Percentiles rank a stretch among this genome's conserved stretches.
Conservation (phyloP, 2,888 invertebrate species). For the Pollenia labialis region DNA sequence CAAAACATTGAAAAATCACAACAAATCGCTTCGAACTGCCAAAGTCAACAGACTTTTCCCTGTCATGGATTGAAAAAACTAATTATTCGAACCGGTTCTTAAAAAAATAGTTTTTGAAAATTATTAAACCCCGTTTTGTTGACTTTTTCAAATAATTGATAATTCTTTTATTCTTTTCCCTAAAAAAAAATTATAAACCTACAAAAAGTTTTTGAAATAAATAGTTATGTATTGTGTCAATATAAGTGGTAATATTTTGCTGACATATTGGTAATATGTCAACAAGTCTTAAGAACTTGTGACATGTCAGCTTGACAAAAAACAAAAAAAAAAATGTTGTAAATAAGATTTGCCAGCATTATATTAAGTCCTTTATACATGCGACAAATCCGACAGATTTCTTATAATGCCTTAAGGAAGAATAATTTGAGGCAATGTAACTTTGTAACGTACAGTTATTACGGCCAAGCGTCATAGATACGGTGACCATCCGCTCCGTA, state of each 20-base stretch:
- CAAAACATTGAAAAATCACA: too few relatives aligned
- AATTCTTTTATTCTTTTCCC: too few relatives aligned
- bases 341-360: slow-evolving; percentile 5
- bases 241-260: slow-evolving; percentile 47
- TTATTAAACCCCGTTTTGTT: too few relatives aligned
- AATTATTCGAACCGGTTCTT: too few relatives aligned
- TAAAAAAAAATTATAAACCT: too few relatives aligned
- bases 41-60: too few relatives aligned
- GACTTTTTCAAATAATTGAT: too few relatives aligned
- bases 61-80: too few relatives aligned
- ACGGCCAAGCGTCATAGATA: too few relatives aligned
- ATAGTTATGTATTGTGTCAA: slow-evolving; percentile 33
- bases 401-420: slow-evolving; percentile 34
- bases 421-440: slow-evolving; percentile 22
- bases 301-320: slow-evolving; percentile 43
- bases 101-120: too few relatives aligned
- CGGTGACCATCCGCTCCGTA: too few relatives aligned
- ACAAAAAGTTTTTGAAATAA: neutral
- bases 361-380: slow-evolving; percentile 47
- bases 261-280: slow-evolving; percentile 65
- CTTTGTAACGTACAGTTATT: neutral
- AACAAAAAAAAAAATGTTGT: neutral
- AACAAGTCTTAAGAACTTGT: slow-evolving; percentile 58
- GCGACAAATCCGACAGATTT: slow-evolving; percentile 21
- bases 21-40: too few relatives aligned